Percentiles rank a stretch among this genome's conserved stretches.
Evolutionary conservation across 2,113 vertebrate species (phyloP).

Genomic region (Theristicus caerulescens): DNA sequence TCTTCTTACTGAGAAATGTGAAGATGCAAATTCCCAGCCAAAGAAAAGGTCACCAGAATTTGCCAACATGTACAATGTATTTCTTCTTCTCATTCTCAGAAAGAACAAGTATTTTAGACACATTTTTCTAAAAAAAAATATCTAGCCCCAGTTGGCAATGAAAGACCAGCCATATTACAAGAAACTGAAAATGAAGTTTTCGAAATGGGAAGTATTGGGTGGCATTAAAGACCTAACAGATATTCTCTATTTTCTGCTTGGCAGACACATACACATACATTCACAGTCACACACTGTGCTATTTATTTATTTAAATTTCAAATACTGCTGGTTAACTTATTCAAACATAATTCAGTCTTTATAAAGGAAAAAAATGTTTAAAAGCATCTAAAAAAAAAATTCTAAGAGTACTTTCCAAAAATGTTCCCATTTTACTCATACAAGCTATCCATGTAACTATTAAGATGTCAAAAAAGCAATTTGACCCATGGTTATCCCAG

Average conservation of each 20-base stretch:
- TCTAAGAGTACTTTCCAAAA: not conserved
- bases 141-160: not conserved
- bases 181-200: not conserved
- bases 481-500: not conserved
- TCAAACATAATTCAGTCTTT: not conserved
- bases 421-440: not conserved
- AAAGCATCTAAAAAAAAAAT: not conserved
- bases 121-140: not conserved
- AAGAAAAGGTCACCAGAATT: not conserved
- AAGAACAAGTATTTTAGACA: not conserved
- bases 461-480: not conserved
- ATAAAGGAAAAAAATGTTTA: not conserved
- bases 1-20: not conserved
- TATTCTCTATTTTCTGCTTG: conserved; percentile 11
- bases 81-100: not conserved
- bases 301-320: conserved; percentile 28
- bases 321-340: not conserved
- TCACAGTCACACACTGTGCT: not conserved
- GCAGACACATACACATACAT: not conserved
- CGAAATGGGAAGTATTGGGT: not conserved
- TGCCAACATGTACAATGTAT: not conserved
- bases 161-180: not conserved
- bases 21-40: not conserved
- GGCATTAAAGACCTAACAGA: not conserved
- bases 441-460: not conserved